Evolutionary conservation across 2,888 invertebrate species (phyloP), one percentile per base, ranked within the genome.

Genomic region (Cyclophora punctaria): DNA sequence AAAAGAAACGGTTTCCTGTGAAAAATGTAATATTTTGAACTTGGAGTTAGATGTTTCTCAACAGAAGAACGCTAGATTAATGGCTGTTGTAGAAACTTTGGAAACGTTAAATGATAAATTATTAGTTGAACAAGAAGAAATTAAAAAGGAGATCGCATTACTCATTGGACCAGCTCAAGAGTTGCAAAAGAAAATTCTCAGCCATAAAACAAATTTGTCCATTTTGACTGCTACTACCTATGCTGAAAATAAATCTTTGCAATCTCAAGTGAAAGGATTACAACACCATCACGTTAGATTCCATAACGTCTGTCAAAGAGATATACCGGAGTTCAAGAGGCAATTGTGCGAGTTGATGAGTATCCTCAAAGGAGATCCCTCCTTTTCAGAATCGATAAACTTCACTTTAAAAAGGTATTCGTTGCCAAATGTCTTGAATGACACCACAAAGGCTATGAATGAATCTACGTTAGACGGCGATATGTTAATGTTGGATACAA

Each of bases 401-500:
- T 53, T 62, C 5, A 74, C 63, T 57, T 71, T 75, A 7, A 83
- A 84, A 63, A 71, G 79, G 60, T 80, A 69, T 62, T 82, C 82
- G 5, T 65, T 83, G 44, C 80, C 81, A n/a, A 78, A 76, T 59
- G 67, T 78, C 34, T 64, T 82, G 50, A 81, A 81, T 45, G 74
- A 67, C 40, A 63, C 70, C 20, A 55, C 69, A 37, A 73, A 66
- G 57, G 71, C 75, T 37, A 83, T 74, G 69, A 83, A 83, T 55
- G 87, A 87, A 56, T 85, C 86, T 34, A 80, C 75, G 6, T 68
- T 84, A 50, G 87, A 87, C 57, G 77, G 80, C 4, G 87, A 88
- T 61, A 65, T 85, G 5, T 69, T 87, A 49, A 87, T 88, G 87
- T 65, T 88, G 52, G 87, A 88, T 52, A 84, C 85, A 35, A 87